Percentiles rank a stretch among this genome's conserved stretches.
Conservation (phyloP, 2,888 invertebrate species). For the Netelia fuscicornis region DNA sequence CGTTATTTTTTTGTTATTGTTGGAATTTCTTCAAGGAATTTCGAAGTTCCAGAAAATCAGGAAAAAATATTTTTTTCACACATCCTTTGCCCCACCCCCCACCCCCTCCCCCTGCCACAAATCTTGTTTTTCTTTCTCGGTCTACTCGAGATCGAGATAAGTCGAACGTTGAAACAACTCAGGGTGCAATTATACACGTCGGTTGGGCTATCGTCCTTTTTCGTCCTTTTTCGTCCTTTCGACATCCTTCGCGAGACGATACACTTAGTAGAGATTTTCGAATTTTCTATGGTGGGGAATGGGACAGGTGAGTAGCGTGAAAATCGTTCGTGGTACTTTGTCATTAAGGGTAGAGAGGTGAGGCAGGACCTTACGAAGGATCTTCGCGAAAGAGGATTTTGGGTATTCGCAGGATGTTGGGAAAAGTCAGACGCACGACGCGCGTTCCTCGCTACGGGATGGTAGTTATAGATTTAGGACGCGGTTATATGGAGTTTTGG, state of each 20-base stretch:
- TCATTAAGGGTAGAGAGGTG: slow-evolving; percentile 58
- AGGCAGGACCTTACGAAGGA: slow-evolving; percentile 9
- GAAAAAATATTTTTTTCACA: too few species aligned
- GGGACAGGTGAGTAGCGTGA: slow-evolving; percentile 67
- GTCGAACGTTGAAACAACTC: too few species aligned
- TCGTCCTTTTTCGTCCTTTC: too few species aligned
- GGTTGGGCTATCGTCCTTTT: too few species aligned
- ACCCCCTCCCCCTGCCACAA: too few species aligned
- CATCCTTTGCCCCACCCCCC: too few species aligned
- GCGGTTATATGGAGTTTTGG: neutral
- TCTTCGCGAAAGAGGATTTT: neutral
- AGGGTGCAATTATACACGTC: too few species aligned
- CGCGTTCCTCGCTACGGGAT: slow-evolving; percentile 2
- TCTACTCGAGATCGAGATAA: too few species aligned
- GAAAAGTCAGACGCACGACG: slow-evolving; percentile 49
- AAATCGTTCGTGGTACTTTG: slow-evolving; percentile 68
- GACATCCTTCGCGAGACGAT: too few species aligned
- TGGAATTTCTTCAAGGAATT: neutral
- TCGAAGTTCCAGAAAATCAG: too few species aligned
- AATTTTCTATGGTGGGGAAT: slow-evolving; percentile 45
- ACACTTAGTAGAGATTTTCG: slow-evolving; percentile 24
- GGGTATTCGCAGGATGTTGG: slow-evolving; percentile 41
- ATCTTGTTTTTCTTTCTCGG: too few species aligned
- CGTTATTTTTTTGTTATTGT: too few species aligned
- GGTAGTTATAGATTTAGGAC: slow-evolving; percentile 17